Evolutionary conservation across 2,113 vertebrate species (phyloP), one percentile per base, ranked within the genome.

Genomic region (Tupaia tana): DNA sequence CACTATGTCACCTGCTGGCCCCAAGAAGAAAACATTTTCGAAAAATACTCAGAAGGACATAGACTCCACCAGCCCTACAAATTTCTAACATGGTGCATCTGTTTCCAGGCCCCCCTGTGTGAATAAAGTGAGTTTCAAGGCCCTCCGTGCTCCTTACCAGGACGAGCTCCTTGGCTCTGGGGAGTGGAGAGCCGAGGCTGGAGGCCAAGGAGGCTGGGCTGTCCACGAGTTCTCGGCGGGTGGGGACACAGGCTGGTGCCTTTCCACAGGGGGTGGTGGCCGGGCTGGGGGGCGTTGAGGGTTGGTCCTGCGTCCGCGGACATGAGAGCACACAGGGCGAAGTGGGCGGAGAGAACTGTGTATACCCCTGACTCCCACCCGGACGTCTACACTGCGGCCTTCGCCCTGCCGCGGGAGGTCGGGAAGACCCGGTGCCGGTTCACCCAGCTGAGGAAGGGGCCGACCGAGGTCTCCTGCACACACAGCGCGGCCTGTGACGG

Each of bases 221-320:
- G 56, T 97, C 97, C 0, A 98, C 98, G 0, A 98, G 90, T 93
- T 99, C 99, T 96, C 97, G 98, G 58, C 93, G 96, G 27, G 98
- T 31, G 0, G 98, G 95, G 0, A 90, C 64, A 1, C 97, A 97
- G 52, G 86, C 3, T 52, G 98, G 98, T 0, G 97, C 97, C 43
- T 98, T 99, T 16, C 97, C 98, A 10, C 98, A 96, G 4, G 99
- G 98, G 0, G 98, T 97, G 29, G 56, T 96, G 7, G 97, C 58
- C 0, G 99, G 99, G 96, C 99, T 99, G 93, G 98, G 93, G 0
- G 98, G 97, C 34, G 99, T 99, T 3, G 99, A 99, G 69, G 98
- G 97, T 0, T 99, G 98, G 75, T 99, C 99, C 99, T 99, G 93
- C 13, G 87, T 89, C 93, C 10, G 22, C 93, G 94, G 25, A 88